Conservation (phyloP, 2,888 invertebrate species). For the Adelphocoris suturalis region DNA sequence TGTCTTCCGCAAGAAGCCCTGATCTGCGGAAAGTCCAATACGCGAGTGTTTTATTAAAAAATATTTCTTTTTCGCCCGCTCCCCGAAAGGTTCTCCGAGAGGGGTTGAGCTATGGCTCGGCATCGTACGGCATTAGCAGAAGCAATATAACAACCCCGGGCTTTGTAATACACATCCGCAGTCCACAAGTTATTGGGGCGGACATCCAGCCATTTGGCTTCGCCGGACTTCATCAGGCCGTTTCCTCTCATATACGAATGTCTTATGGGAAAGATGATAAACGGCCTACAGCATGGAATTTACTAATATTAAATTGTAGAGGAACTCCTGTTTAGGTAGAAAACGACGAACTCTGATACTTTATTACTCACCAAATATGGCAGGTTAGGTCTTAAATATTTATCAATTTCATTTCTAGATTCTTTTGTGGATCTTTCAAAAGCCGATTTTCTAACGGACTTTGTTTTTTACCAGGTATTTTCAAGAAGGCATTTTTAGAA, state of each 20-base stretch:
- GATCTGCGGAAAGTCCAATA: slow-evolving; percentile 26
- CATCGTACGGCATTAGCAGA: slow-evolving; percentile 26
- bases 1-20: slow-evolving; percentile 9
- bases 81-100: not conserved
- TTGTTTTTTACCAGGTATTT: too few relatives aligned
- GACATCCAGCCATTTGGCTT: not conserved
- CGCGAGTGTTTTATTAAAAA: slow-evolving; percentile 62
- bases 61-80: slow-evolving; percentile 46
- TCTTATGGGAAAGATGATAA: not conserved
- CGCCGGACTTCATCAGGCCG: not conserved
- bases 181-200: slow-evolving; percentile 12
- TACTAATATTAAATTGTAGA: too few relatives aligned
- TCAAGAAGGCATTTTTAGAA: too few relatives aligned
- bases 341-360: too few relatives aligned
- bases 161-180: slow-evolving; percentile 41
- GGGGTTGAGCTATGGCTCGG: not conserved
- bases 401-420: too few relatives aligned
- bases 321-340: too few relatives aligned
- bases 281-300: too few relatives aligned
- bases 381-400: too few relatives aligned
- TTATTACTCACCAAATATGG: too few relatives aligned
- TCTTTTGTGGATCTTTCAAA: too few relatives aligned
- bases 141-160: slow-evolving; percentile 30
- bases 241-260: not conserved
- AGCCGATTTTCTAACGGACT: too few relatives aligned